Conservation (phyloP, 23 tunicate species). For the Diplosoma virens region DNA sequence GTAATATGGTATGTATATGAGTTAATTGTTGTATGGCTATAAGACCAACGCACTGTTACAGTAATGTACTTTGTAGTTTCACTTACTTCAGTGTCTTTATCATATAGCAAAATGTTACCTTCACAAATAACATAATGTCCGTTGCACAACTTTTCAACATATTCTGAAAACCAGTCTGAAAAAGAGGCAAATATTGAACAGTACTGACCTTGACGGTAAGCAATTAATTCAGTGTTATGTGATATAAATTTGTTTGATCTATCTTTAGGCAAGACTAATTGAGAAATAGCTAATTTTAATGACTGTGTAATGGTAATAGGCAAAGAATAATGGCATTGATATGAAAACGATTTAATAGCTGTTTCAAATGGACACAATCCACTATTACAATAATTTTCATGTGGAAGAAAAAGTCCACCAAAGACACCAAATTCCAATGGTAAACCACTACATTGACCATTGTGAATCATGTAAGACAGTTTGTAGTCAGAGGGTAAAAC, state of each 20-base stretch:
- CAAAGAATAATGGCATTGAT: neutral
- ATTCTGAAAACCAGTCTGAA: conserved; percentile 29
- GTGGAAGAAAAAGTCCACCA: conserved; percentile 32
- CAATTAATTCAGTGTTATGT: neutral
- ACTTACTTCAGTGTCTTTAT: conserved; percentile 29
- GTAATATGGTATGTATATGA: conserved; percentile 21
- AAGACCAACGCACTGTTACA: conserved; percentile 33
- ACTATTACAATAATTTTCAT: neutral
- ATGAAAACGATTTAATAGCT: neutral
- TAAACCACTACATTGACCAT: conserved; percentile 18
- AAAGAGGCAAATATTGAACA: conserved; percentile 13
- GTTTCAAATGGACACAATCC: conserved; percentile 6
- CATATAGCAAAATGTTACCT: conserved; percentile 15
- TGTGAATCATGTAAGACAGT: conserved; percentile 32
- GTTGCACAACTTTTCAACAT: conserved; percentile 10
- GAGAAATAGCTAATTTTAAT: neutral
- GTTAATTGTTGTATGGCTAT: conserved; percentile 2
- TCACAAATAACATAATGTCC: neutral
- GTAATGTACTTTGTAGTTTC: conserved; percentile 23
- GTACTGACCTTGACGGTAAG: conserved; percentile 4
- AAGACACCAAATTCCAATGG: conserved; percentile 12
- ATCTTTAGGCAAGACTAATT: neutral
- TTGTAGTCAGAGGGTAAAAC: conserved; percentile 29
- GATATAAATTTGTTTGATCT: neutral
- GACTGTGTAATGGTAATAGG: conserved; percentile 9